Evolutionary conservation across 1,140 invertebrate genomes (phyloP), one percentile per base, ranked within the genome.

Genomic region (Zaprionus tsacasi): DNA sequence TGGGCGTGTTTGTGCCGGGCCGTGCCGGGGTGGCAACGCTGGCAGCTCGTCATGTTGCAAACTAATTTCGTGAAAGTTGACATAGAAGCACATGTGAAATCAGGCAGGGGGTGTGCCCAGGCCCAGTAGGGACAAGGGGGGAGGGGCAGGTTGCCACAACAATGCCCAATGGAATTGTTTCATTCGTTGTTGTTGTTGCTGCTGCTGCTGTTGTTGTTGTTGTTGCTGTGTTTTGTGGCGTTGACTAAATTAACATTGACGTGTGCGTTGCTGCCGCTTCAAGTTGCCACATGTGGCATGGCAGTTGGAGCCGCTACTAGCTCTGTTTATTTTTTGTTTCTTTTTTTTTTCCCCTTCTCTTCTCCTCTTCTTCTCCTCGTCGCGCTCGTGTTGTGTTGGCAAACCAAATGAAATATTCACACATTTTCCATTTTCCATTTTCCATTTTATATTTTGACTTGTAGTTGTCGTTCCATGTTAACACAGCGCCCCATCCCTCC

Each of bases 191-290:
- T 67, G 70, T 21, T 63, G 43, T 33, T 27, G n/a, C 33, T 59
- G 75, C 58, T 48, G 58, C 57, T 67, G 15, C 33, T 59, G 75
- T 63, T 48, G 58, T 61, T 67, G 64, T 17, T 64, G 33, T 11
- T 50, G 15, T 25, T 60, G 75, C 38, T 50, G 36, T 71, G 55
- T 65, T 74, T 70, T 87, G 66, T 88, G 80, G 85, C 79, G 79
- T 70, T 89, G 81, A 89, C 89, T 91, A 86, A 91, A 91, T 91
- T 91, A 86, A 89, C 89, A 89, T 91, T 91, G 89, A 82, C 89
- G 69, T 70, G 78, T 69, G 76, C 64, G 67, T 65, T 70, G 69
- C 66, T 70, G 66, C 25, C 50, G 25, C 48, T 69, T 36, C 57
- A 59, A 61, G 54, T 68, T 82, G 78, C 82, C 78, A 87, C 82